Conservation (phyloP, 2,888 invertebrate species). For the Sarcophaga subvicina region DNA sequence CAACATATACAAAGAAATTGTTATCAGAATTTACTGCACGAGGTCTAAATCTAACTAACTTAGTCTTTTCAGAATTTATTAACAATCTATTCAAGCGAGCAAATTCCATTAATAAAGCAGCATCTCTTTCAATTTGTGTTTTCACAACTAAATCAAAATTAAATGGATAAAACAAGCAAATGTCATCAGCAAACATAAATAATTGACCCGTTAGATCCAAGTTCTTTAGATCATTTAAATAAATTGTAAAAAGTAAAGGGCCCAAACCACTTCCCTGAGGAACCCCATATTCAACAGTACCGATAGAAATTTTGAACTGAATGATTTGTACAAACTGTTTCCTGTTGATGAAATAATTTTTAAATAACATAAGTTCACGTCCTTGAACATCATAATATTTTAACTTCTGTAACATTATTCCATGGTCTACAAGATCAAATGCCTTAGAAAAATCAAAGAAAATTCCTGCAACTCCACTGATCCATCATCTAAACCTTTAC, state of each 20-base stretch:
- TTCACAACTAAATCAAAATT: neutral
- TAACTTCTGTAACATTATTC: no score
- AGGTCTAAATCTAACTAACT: neutral
- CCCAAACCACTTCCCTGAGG: neutral
- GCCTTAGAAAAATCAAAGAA: no score
- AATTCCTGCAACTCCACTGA: no score
- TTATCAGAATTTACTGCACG: neutral
- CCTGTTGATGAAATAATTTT: neutral
- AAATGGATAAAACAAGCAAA: no score
- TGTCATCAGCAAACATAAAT: no score
- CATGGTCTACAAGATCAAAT: neutral
- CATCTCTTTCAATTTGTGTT: conserved; percentile 15
- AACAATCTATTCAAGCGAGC: conserved; percentile 11
- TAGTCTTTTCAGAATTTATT: conserved; percentile 5
- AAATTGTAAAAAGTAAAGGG: no score
- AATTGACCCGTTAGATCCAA: no score
- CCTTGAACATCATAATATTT: neutral
- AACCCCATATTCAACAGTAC: neutral
- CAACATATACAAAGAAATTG: neutral
- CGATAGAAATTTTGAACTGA: conserved; percentile 4
- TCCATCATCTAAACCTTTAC: neutral
- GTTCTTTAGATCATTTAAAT: neutral
- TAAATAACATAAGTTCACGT: neutral
- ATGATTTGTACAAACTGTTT: neutral
- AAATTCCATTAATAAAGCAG: conserved; percentile 7